Base-by-base conservation (phyloP, 2,888 invertebrate species). In the Loripinus fragilis region DNA sequence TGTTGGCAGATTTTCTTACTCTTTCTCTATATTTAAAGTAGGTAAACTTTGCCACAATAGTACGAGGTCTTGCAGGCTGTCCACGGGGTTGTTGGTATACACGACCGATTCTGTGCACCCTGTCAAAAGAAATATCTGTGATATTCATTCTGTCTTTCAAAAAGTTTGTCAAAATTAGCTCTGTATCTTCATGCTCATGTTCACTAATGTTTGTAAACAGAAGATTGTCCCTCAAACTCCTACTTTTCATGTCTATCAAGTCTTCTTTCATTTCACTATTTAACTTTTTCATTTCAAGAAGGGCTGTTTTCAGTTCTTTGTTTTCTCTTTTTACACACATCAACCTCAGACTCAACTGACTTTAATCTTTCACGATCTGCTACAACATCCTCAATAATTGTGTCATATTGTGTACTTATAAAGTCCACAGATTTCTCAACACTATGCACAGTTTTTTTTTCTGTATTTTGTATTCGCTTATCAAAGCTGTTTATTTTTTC, bases 21-120 rank as follows among this genome's bases (percentile, higher is more conserved):
- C 25, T 41, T 67, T 67, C 67, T 67, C 67, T 38, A 1, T 67
- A 41, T 67, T 67, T 41, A 45, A 67, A 67, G n/a, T n/a, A 67
- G 2, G 41, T 67, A 28, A 67, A 67, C 23, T 67, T 67, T 7
- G 67, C 41, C 5, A 67, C 45, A 8, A 41, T 23, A 8, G 42
- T 2, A 45, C 67, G 67, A 8, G 20, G 41, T 3, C n/a, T 67
- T 3, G 2, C 42, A 15, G 10, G 2, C 33, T 33, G 33, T 10
- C 60, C 60, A 30, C 33, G 15, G 1, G 1, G 8, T 3, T 12
- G 48, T 7, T 3, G 2, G 2, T 52, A 2, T 7, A 25, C 5
- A 25, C 25, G 23, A 15, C 52, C 48, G 20, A 67, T 1, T 10
- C 67, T 10, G 23, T 67, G 67, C 2, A 67, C 67, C n/a, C 67